phyloP scores from a whole-genome alignment of 2,797 vertebrate species.

The Tympanoctomys barrerae region DNA sequence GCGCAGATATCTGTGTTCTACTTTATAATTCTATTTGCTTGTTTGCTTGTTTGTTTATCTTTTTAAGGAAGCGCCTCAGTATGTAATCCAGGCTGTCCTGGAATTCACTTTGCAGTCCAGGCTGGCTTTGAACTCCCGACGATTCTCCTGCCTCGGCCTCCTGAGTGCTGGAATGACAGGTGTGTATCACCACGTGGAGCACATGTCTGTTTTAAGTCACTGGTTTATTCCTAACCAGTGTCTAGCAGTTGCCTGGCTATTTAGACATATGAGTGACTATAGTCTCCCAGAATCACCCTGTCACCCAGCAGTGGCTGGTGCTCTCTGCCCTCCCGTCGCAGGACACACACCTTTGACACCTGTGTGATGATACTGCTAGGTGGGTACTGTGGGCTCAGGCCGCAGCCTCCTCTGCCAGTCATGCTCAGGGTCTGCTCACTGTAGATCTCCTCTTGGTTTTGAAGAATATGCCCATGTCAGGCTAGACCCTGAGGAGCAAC shows the following conservation, averaged over 20 bases:
- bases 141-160: background rate
- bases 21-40: background rate
- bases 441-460: background rate
- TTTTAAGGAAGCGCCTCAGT: background rate
- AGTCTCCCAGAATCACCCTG: too few relatives aligned
- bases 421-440: background rate
- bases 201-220: background rate
- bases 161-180: background rate
- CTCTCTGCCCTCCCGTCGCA: background rate
- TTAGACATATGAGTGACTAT: background rate
- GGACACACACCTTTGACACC: background rate
- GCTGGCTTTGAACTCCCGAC: background rate
- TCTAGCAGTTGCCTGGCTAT: background rate
- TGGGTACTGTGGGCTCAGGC: background rate
- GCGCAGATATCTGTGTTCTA: conserved; percentile 10
- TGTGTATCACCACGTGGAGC: background rate
- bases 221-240: background rate
- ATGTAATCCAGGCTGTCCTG: background rate
- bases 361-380: background rate
- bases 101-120: background rate
- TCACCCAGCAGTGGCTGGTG: background rate
- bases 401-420: background rate
- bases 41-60: background rate
- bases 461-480: background rate
- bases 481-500: too few relatives aligned